Evolutionary conservation across 2,888 invertebrate species (phyloP).

Genomic region (Ligdia adustata): DNA sequence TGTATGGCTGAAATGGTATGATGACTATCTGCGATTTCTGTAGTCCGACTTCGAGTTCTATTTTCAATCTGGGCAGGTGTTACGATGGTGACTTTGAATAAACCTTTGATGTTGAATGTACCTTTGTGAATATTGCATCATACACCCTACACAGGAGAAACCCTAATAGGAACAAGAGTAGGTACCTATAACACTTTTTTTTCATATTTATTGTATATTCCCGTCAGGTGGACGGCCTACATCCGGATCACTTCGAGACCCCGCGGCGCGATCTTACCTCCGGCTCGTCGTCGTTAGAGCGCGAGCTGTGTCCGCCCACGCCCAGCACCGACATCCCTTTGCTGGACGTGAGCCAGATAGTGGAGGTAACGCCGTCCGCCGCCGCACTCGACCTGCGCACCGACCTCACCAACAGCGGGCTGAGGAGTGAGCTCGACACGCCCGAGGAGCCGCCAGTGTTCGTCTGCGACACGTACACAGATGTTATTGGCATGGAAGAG

Average conservation of each 20-base stretch:
- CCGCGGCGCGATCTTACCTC: conserved; percentile 58
- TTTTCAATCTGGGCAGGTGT: too few relatives aligned
- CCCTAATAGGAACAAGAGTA: too few relatives aligned
- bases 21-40: too few relatives aligned
- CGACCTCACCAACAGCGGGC: too few relatives aligned
- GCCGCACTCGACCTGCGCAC: background rate
- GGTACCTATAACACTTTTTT: too few relatives aligned
- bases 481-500: conserved; percentile 65
- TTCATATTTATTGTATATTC: background rate
- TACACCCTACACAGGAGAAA: too few relatives aligned
- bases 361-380: conserved; percentile 2
- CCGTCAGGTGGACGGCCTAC: conserved; percentile 67
- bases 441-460: conserved; percentile 71
- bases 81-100: too few relatives aligned
- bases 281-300: conserved; percentile 70
- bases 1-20: too few relatives aligned
- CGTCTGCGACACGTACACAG: conserved; percentile 62
- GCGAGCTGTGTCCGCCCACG: conserved; percentile 58
- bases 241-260: conserved; percentile 67
- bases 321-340: background rate
- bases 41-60: too few relatives aligned
- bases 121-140: too few relatives aligned
- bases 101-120: too few relatives aligned
- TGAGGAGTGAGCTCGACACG: conserved; percentile 39
- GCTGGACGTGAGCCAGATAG: conserved; percentile 4